Conservation (phyloP, 2,888 invertebrate genomes). For the Salticus scenicus region DNA sequence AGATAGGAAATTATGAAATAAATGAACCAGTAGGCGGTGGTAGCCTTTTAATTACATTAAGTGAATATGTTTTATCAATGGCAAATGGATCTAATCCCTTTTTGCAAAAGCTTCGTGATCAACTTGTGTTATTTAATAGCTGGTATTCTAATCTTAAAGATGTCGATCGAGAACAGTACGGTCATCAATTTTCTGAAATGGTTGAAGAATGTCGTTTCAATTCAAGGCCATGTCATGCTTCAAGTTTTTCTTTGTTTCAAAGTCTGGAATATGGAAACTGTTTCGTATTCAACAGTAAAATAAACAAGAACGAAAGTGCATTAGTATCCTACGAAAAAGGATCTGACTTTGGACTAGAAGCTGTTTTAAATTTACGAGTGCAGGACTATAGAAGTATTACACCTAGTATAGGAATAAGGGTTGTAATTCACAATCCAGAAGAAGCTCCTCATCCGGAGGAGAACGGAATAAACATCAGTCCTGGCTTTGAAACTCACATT, state of each 20-base stretch:
- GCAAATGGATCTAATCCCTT: too few relatives aligned
- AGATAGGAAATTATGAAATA: too few relatives aligned
- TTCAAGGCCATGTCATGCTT: neutral
- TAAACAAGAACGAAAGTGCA: neutral
- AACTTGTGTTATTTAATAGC: too few relatives aligned
- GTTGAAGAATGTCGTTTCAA: constrained; percentile 28
- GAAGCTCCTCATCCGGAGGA: constrained; percentile 51
- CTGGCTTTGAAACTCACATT: constrained; percentile 37
- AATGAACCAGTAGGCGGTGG: too few relatives aligned
- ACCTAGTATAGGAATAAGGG: constrained; percentile 58
- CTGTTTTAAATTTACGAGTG: constrained; percentile 62
- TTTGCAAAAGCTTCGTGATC: too few relatives aligned
- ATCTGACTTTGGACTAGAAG: constrained; percentile 32
- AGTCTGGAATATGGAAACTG: constrained; percentile 46
- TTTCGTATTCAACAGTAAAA: constrained; percentile 26
- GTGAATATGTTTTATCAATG: too few relatives aligned
- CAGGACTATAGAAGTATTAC: constrained; percentile 66
- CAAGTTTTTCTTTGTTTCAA: constrained; percentile 28
- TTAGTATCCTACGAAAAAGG: neutral
- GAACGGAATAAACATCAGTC: constrained; percentile 35
- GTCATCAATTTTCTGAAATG: constrained; percentile 11
- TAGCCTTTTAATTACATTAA: too few relatives aligned
- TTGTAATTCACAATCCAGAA: constrained; percentile 68
- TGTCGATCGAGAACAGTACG: constrained; percentile 9
- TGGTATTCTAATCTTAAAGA: constrained; percentile 10